A percentile compares a stretch with the other conserved stretches of the same genome.
phyloP scores from a whole-genome alignment of 2,888 invertebrate species.

The Ochropleura plecta region DNA sequence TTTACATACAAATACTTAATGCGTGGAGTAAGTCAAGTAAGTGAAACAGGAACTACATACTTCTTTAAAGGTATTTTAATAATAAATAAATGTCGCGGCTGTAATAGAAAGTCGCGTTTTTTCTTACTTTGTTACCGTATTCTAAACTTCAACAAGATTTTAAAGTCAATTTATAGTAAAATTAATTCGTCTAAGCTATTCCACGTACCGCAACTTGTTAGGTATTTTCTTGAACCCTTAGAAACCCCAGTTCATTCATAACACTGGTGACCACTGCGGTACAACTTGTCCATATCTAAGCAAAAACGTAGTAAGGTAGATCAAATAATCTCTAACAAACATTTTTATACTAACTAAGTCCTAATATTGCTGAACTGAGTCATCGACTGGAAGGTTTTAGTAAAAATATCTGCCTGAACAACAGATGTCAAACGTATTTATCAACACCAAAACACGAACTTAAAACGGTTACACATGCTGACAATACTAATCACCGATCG shows the following conservation, averaged over 20 bases:
- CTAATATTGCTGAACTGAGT: constrained; percentile 28
- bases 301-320: constrained; percentile 16
- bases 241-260: not conserved
- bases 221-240: not conserved
- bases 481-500: too few species aligned
- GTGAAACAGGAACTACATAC: not conserved
- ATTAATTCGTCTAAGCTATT: not conserved
- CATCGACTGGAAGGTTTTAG: not conserved
- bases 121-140: not conserved
- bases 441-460: constrained; percentile 55
- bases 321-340: constrained; percentile 38
- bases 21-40: not conserved
- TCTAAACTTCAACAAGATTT: not conserved
- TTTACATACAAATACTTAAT: not conserved
- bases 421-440: constrained; percentile 15
- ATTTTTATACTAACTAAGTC: constrained; percentile 8
- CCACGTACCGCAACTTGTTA: not conserved
- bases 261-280: not conserved
- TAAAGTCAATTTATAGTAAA: not conserved
- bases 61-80: constrained; percentile 1
- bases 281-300: not conserved
- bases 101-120: not conserved
- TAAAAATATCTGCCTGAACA: not conserved
- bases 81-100: not conserved
- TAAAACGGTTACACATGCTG: constrained; percentile 14